Percentiles rank a stretch among this genome's conserved stretches.
Conservation (phyloP, 2,113 vertebrate genomes). For the Vidua chalybeata region DNA sequence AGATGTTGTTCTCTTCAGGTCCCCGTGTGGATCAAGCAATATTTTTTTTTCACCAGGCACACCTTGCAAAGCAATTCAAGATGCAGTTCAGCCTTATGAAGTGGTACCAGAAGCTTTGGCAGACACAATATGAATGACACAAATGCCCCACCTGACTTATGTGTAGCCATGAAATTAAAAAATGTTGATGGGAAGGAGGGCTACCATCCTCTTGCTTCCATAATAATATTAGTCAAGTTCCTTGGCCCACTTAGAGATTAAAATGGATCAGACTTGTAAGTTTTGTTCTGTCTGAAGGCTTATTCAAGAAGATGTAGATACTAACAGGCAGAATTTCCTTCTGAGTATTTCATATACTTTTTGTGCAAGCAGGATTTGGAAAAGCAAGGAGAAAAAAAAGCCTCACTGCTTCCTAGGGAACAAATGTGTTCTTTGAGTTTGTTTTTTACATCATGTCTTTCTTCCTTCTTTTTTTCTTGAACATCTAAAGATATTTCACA, state of each 20-base stretch:
- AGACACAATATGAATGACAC: not conserved
- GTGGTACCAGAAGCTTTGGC: not conserved
- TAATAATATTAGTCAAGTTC: not conserved
- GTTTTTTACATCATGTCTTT: not conserved
- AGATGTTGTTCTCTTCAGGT: not conserved
- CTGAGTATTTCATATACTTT: not conserved
- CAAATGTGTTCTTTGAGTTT: not conserved
- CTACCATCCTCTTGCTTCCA: not conserved
- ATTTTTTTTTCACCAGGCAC: not conserved
- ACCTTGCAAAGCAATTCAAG: not conserved
- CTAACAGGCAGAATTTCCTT: not conserved
- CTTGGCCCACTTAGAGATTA: not conserved
- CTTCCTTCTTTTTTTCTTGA: not conserved
- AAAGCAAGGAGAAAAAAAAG: not conserved
- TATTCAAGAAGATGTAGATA: not conserved
- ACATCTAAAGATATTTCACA: not conserved
- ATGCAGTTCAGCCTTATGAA: not conserved
- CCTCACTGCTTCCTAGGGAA: not conserved
- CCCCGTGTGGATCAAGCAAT: not conserved
- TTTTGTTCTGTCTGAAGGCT: not conserved
- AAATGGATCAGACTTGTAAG: not conserved
- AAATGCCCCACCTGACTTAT: fast-evolving
- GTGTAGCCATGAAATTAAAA: not conserved
- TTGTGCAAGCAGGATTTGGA: not conserved
- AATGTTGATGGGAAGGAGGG: not conserved